Evolutionary conservation across 2,113 vertebrate genomes (phyloP).

Genomic region (Onychostoma macrolepis): DNA sequence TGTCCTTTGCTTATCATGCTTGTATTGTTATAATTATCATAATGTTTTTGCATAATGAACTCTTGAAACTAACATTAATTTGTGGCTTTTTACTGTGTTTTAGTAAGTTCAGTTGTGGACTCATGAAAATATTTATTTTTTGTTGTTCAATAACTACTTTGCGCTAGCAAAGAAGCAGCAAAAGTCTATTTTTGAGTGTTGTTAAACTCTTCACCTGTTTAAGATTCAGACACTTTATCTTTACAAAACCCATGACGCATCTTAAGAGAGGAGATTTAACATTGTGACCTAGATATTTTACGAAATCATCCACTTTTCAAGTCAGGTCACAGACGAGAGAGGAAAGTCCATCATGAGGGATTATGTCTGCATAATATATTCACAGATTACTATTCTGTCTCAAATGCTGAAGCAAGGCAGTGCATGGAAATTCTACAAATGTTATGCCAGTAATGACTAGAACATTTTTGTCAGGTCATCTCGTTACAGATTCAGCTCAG

Average conservation of each 20-base stretch:
- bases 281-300: slow-evolving; percentile 14
- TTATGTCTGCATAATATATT: slow-evolving; percentile 51
- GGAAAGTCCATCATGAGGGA: slow-evolving; percentile 46
- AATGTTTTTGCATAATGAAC: not conserved
- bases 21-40: not conserved
- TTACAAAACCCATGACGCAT: not conserved
- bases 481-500: slow-evolving; percentile 12
- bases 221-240: slow-evolving; percentile 7
- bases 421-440: slow-evolving; percentile 41
- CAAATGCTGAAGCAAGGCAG: slow-evolving; percentile 40
- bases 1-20: not conserved
- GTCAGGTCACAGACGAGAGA: slow-evolving; percentile 51
- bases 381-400: slow-evolving; percentile 56
- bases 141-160: not conserved
- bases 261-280: slow-evolving; percentile 30
- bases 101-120: not conserved
- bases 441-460: slow-evolving; percentile 49
- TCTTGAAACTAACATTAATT: not conserved
- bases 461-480: slow-evolving; percentile 45
- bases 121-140: not conserved
- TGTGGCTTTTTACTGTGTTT: not conserved
- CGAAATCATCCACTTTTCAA: slow-evolving; percentile 44
- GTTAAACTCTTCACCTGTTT: slow-evolving; percentile 1
- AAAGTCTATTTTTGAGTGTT: slow-evolving; percentile 4
- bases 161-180: not conserved